phyloP scores from a whole-genome alignment of 2,797 vertebrate species.

The Antrozous pallidus region DNA sequence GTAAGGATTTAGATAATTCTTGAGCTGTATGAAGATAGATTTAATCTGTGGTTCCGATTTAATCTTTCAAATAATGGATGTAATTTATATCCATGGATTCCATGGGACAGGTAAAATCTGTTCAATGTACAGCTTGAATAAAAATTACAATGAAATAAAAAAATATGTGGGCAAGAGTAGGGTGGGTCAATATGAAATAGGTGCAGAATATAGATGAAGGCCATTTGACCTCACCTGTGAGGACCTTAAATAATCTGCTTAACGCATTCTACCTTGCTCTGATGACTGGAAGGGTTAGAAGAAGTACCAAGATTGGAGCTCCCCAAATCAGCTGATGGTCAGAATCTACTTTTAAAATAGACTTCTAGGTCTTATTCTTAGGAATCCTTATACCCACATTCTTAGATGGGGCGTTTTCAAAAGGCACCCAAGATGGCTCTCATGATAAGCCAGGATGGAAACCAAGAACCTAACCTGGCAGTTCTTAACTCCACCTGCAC shows the following conservation, averaged over 20 bases:
- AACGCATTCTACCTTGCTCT: not conserved
- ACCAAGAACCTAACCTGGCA: not conserved
- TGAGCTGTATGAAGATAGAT: not conserved
- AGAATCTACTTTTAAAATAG: constrained; percentile 23
- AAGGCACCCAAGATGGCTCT: not conserved
- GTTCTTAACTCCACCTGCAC: not conserved
- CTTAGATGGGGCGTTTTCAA: not conserved
- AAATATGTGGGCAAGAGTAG: not conserved
- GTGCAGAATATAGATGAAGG: not conserved
- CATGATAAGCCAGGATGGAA: not conserved
- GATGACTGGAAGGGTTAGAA: not conserved
- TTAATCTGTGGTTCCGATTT: not conserved
- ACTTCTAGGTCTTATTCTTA: not conserved
- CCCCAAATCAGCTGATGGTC: not conserved
- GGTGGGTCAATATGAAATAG: not conserved
- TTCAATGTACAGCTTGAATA: not conserved
- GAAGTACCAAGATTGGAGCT: not conserved
- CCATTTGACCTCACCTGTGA: not conserved
- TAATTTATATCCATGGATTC: constrained; percentile 23
- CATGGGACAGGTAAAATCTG: not conserved
- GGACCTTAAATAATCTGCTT: not conserved
- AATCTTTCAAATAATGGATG: constrained; percentile 34
- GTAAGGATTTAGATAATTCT: not conserved
- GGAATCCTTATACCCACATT: not conserved
- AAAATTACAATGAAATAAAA: constrained; percentile 25